A percentile compares a stretch with the other conserved stretches of the same genome.
Evolutionary conservation across 2,113 vertebrate genomes (phyloP).

Genomic region (Motacilla tschutschensis): DNA sequence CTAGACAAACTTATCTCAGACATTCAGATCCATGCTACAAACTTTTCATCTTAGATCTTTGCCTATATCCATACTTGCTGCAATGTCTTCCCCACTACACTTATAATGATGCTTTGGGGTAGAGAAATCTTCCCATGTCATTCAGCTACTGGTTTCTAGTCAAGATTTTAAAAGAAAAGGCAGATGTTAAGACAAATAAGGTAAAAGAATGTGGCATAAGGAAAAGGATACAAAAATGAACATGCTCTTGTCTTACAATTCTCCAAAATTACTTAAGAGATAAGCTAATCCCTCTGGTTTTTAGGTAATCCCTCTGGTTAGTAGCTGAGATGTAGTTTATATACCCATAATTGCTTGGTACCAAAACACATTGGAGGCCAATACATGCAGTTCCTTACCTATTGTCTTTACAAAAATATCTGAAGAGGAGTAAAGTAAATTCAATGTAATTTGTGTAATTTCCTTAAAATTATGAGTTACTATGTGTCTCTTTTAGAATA

Average conservation of each 20-base stretch:
- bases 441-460: neutral
- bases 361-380: neutral
- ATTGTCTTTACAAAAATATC: neutral
- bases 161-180: neutral
- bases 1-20: constrained; percentile 23
- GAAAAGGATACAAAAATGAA: neutral
- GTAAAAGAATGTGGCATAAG: neutral
- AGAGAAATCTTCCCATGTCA: neutral
- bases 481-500: neutral
- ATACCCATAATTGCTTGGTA: neutral
- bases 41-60: neutral
- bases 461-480: neutral
- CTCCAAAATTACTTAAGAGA: neutral
- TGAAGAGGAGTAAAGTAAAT: neutral
- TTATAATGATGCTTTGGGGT: neutral
- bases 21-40: neutral
- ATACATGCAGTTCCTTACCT: neutral
- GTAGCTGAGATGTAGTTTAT: neutral
- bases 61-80: neutral
- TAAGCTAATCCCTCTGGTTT: neutral
- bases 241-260: neutral
- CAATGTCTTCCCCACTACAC: neutral
- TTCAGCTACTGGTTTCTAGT: neutral
- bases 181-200: neutral
- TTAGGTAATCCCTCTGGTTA: neutral